Base-by-base conservation (phyloP, 2,888 invertebrate species). In the Nesidiocoris tenuis region DNA sequence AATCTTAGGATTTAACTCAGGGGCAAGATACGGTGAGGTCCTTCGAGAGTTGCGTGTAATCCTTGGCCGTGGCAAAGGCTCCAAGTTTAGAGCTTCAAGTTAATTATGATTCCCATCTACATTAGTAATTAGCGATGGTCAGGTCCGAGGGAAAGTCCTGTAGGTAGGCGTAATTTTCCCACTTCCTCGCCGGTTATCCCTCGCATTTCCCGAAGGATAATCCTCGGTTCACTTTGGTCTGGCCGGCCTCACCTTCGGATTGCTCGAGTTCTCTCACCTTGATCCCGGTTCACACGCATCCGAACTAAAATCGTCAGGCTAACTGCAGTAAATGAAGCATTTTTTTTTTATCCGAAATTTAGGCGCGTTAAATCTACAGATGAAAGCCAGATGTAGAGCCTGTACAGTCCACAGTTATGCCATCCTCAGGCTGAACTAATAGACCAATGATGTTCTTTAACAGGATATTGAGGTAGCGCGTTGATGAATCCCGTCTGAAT, bases 51-150 rank as follows among this genome's bases (percentile, higher is more conserved):
- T 39, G 5, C 39, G 12, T 39, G 3, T 39, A 39, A 39, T 39
- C 39, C 39, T 39, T 39, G 12, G 39, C 12, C 39, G 39, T 39
- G 39, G 5, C 5, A 12, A 39, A 39, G 39, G 39, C 39, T 39
- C 39, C 39, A 7, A 3, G 39, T 16, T 19, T 59, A 16, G 59
- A 59, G 59, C 39, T 59, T 16, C 39, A 23, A 75, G 65, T 75
- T 77, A 77, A 77, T 77, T 75, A 77, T 77, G 61, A 75, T 75
- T 75, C 71, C 75, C 77, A 75, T 77, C 77, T 77, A 77, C 77
- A 75, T 77, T 75, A 75, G 75, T 75, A 77, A 77, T 77, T 75
- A 77, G 75, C 25, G 72, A 75, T 66, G 66, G 64, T 74, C 74
- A 64, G 56, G 57, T 21, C 61, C 55, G n/a, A 19, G 18, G 61